These are phyloP conservation scores for Tupiocoris notatus DNA, from an alignment of 2,888 invertebrate species.

Conservation along the genomic window DNA sequence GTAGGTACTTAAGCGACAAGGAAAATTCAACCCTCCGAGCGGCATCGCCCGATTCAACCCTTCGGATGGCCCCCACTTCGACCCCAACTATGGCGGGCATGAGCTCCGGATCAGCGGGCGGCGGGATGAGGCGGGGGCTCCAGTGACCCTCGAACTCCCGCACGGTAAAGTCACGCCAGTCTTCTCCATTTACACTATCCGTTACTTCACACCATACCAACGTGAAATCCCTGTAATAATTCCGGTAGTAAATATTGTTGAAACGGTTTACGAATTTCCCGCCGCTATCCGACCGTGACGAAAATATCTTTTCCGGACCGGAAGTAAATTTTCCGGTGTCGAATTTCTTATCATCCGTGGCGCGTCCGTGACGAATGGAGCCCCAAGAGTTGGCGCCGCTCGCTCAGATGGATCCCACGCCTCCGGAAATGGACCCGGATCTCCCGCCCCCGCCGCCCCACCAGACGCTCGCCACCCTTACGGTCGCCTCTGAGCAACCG, in stretches of 20 bases:
- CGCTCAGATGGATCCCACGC: slow-evolving; percentile 42
- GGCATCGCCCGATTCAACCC: background rate
- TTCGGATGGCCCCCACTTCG: background rate
- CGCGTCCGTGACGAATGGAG: slow-evolving; percentile 31
- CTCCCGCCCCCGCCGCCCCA: slow-evolving; percentile 42
- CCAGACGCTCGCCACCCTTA: slow-evolving; percentile 38
- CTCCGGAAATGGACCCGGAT: slow-evolving; percentile 43
- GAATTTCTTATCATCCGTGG: background rate
- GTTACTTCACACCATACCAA: background rate
- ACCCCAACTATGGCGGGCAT: background rate
- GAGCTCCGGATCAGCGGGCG: slow-evolving; percentile 11
- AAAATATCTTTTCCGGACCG: background rate
- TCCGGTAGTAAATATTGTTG: background rate
- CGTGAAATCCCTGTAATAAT: background rate
- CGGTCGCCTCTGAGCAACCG: slow-evolving; percentile 40
- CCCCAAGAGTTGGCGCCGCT: slow-evolving; percentile 40
- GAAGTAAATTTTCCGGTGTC: background rate
- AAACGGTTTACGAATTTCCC: background rate
- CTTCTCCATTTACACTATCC: background rate
- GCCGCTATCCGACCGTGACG: background rate
- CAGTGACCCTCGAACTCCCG: slow-evolving; percentile 41
- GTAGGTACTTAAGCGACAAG: too few species aligned
- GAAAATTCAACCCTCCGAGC: background rate
- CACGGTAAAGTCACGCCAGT: slow-evolving; percentile 14
- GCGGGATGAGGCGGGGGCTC: slow-evolving; percentile 36